Evolutionary conservation across 2,797 vertebrate species (phyloP).

Genomic region (Gymnocypris eckloni): DNA sequence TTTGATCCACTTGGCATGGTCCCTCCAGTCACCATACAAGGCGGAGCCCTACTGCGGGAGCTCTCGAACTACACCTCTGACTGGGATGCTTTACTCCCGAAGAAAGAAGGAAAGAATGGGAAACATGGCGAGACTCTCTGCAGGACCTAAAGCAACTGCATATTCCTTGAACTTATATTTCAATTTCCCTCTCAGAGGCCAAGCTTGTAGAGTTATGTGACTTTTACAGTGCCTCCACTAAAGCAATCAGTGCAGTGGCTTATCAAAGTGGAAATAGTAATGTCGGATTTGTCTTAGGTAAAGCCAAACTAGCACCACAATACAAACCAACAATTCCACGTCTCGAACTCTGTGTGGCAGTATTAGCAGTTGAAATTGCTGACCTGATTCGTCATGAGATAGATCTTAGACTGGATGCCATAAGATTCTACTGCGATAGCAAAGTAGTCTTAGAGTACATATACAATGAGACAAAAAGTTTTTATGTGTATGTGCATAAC

Average conservation of each 20-base stretch:
- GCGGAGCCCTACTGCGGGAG: neutral
- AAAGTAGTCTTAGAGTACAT: conserved; percentile 2
- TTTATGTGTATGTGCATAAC: neutral
- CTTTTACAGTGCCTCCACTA: neutral
- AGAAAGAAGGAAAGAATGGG: neutral
- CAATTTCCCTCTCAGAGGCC: neutral
- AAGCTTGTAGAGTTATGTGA: neutral
- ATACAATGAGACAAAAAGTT: neutral
- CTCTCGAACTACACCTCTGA: neutral
- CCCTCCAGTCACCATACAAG: neutral
- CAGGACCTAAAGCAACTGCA: neutral
- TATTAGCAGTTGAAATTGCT: neutral
- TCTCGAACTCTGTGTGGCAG: neutral
- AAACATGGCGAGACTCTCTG: neutral
- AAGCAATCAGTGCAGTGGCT: neutral
- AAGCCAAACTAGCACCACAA: too few relatives aligned
- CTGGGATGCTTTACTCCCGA: neutral
- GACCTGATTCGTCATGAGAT: neutral
- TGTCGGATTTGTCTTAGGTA: too few relatives aligned
- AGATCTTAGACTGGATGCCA: neutral
- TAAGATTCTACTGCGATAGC: neutral
- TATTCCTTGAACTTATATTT: neutral
- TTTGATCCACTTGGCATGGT: conserved; percentile 7
- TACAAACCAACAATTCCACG: too few relatives aligned
- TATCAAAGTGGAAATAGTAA: neutral